phyloP scores from a whole-genome alignment of 2,797 vertebrate genomes.

The Myotis vivesi region DNA sequence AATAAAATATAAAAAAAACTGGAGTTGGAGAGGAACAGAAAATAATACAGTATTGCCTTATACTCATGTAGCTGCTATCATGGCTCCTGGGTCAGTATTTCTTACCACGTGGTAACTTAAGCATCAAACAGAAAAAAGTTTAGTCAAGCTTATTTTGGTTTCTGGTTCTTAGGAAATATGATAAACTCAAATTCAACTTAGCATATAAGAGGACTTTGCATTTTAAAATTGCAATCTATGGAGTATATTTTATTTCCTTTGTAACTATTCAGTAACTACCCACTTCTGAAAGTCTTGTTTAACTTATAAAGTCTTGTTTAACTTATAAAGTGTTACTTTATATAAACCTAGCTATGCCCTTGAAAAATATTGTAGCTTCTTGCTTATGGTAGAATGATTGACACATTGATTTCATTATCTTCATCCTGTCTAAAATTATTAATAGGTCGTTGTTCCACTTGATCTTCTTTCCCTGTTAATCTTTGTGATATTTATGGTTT shows the following conservation, averaged over 20 bases:
- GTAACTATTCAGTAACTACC: neutral
- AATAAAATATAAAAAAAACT: neutral
- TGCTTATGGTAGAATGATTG: conserved; percentile 58
- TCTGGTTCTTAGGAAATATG: conserved; percentile 2
- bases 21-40: neutral
- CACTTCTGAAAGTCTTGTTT: conserved; percentile 25
- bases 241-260: conserved; percentile 30
- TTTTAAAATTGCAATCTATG: conserved; percentile 32
- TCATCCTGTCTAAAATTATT: conserved; percentile 70
- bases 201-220: neutral
- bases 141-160: conserved; percentile 9
- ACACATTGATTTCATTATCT: conserved; percentile 51
- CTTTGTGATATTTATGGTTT: conserved; percentile 65
- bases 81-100: neutral
- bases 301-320: conserved; percentile 21
- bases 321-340: conserved; percentile 13
- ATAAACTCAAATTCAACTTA: conserved; percentile 23
- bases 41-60: neutral
- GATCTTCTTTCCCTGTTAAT: conserved; percentile 60
- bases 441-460: conserved; percentile 57
- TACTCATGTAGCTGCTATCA: neutral
- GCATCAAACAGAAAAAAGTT: neutral
- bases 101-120: neutral
- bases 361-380: conserved; percentile 45
- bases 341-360: conserved; percentile 20